Base-by-base conservation (phyloP, 2,888 invertebrate genomes). In the Pterostichus niger region DNA sequence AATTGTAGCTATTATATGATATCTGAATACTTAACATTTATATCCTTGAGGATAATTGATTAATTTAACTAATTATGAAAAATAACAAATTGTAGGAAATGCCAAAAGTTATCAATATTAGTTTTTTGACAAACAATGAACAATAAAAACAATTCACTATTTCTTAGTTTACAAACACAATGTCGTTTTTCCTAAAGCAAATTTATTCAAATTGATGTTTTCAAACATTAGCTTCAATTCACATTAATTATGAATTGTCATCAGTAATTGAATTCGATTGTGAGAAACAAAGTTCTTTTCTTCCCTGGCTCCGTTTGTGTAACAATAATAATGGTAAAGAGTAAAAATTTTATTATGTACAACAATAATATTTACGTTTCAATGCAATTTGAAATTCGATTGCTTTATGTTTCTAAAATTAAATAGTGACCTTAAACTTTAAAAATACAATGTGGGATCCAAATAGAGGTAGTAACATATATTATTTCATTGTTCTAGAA, bases 341-440 rank as follows among this genome's bases (percentile, higher is more conserved):
- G 40, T 68, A 40, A 71, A 40, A 17, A 17, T 71, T 40, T 71
- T 71, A 71, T 40, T 56, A 17, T 5, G n/a, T 7, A 40, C 9
- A 49, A 49, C 3, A n/a, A 49, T 11, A 49, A 49, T 49, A 40
- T 49, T 49, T 49, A 49, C n/a, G 40, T 49, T 49, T 5, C 5
- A 49, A 9, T 56, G 17, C 56, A 17, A 17, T 13, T 13, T 17
- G 9, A 7, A 17, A 17, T 56, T 56, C n/a, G 17, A 64, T 64
- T 64, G n/a, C 31, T 71, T 17, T 17, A 17, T 15, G 17, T 68
- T 40, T 40, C 68, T 68, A 68, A 35, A 44, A n/a, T 68, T 68
- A 61, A 33, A n/a, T n/a, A 61, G 17, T 46, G 44, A 71, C 68
- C 68, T 71, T 71, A 71, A 71, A 71, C 68, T 71, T 64, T 71